These are phyloP conservation scores for Trachelus troglodyta DNA, from an alignment of 2,888 invertebrate species.

Conservation along the genomic window DNA sequence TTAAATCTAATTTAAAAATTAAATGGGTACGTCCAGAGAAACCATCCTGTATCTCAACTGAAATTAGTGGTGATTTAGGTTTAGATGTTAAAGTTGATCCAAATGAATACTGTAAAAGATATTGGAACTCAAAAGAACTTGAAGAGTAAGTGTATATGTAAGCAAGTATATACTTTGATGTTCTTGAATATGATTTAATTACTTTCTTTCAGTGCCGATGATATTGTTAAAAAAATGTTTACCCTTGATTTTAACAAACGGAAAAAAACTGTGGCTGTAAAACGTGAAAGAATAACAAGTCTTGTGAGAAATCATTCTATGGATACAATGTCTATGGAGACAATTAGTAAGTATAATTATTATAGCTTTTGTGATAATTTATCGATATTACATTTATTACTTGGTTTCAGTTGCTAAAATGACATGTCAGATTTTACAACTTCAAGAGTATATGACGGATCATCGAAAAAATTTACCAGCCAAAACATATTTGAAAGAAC, in stretches of 20 bases:
- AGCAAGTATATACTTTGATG: background rate
- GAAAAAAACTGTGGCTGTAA: slow-evolving; percentile 68
- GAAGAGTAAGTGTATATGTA: slow-evolving; percentile 70
- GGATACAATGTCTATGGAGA: slow-evolving; percentile 79
- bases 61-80: slow-evolving; percentile 79
- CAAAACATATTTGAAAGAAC: slow-evolving; percentile 76
- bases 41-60: slow-evolving; percentile 74
- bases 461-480: slow-evolving; percentile 70
- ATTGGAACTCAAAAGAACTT: slow-evolving; percentile 75
- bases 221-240: slow-evolving; percentile 78
- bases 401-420: slow-evolving; percentile 76
- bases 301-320: slow-evolving; percentile 77
- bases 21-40: slow-evolving; percentile 83
- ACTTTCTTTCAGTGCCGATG: slow-evolving; percentile 74
- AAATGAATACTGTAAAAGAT: slow-evolving; percentile 69
- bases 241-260: slow-evolving; percentile 75
- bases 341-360: slow-evolving; percentile 70
- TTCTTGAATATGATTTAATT: background rate
- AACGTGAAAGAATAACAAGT: slow-evolving; percentile 70
- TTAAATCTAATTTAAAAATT: slow-evolving; percentile 79
- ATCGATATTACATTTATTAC: background rate
- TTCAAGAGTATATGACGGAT: slow-evolving; percentile 74
- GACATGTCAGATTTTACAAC: slow-evolving; percentile 79
- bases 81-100: slow-evolving; percentile 70
- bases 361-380: background rate